These are phyloP conservation scores for Acrossocheilus wenchowensis DNA, from an alignment of 2,797 vertebrate genomes.

Conservation along the genomic window DNA sequence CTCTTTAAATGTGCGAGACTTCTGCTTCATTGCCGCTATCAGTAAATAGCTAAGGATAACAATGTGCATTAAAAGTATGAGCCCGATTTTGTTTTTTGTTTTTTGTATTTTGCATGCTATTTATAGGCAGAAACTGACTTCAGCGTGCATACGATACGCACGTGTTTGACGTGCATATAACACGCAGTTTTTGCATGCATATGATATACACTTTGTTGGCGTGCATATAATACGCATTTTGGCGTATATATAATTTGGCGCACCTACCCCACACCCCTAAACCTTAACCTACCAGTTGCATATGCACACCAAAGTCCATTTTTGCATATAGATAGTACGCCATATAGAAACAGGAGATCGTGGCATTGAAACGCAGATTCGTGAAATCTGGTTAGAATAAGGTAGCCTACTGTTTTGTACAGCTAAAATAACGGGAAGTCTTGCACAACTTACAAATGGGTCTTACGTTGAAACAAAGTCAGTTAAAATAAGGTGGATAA, in stretches of 20 bases:
- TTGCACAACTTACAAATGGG: background rate
- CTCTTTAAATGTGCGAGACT: background rate
- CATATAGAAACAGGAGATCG: background rate
- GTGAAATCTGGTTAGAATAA: background rate
- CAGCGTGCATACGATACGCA: too few species aligned
- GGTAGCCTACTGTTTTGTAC: too few species aligned
- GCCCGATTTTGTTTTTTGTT: too few species aligned
- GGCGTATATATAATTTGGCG: too few species aligned
- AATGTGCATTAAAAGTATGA: background rate
- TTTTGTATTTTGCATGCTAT: background rate
- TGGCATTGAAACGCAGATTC: background rate
- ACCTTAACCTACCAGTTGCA: background rate
- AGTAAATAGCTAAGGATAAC: background rate
- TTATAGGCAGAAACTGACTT: background rate
- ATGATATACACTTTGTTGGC: background rate
- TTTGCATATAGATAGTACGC: too few species aligned
- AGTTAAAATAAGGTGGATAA: background rate
- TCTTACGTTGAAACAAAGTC: background rate
- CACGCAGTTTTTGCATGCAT: background rate
- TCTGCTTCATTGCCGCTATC: background rate
- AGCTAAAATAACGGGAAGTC: too few species aligned
- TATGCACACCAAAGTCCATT: too few species aligned
- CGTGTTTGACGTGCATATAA: background rate
- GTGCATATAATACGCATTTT: background rate
- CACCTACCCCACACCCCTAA: background rate